Evolutionary conservation across 2,888 invertebrate genomes (phyloP).

Genomic region (Eristalinus aeneus): DNA sequence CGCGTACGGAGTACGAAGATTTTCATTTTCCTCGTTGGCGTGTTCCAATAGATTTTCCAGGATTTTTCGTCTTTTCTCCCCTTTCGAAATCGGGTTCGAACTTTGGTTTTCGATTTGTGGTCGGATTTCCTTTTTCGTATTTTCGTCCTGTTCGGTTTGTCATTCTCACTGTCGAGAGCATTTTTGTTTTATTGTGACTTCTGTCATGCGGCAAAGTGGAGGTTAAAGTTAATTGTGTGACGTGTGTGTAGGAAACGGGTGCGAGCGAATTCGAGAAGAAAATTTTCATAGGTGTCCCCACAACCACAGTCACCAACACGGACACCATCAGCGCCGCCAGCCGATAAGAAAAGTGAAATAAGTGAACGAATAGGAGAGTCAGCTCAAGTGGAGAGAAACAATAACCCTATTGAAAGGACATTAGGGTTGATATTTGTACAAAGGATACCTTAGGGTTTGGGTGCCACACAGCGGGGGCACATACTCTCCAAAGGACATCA

Average conservation of each 20-base stretch:
- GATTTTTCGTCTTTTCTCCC: slow-evolving; percentile 42
- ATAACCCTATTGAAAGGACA: slow-evolving; percentile 38
- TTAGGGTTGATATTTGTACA: slow-evolving; percentile 38
- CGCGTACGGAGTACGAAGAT: background rate
- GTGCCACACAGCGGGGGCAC: slow-evolving; percentile 22
- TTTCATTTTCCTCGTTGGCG: slow-evolving; percentile 21
- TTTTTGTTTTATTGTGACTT: slow-evolving; percentile 7
- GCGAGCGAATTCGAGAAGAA: slow-evolving; percentile 15
- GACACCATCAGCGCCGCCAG: background rate
- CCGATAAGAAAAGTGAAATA: background rate
- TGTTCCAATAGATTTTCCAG: slow-evolving; percentile 63
- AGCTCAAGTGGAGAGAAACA: slow-evolving; percentile 7
- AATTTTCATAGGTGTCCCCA: background rate
- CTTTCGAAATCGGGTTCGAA: background rate
- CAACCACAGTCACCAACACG: background rate
- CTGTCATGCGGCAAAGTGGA: slow-evolving; percentile 41
- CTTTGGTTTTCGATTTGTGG: slow-evolving; percentile 20
- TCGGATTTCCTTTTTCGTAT: slow-evolving; percentile 22
- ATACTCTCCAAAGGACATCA: slow-evolving; percentile 28
- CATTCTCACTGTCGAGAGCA: background rate
- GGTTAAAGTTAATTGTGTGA: slow-evolving; percentile 28
- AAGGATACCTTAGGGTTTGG: slow-evolving; percentile 17
- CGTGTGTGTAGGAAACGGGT: slow-evolving; percentile 1
- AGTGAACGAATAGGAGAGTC: background rate
- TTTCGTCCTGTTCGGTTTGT: slow-evolving; percentile 1